These are phyloP conservation scores for Sinopyrophorus schimmeli DNA, from an alignment of 2,888 invertebrate species.

Conservation along the genomic window DNA sequence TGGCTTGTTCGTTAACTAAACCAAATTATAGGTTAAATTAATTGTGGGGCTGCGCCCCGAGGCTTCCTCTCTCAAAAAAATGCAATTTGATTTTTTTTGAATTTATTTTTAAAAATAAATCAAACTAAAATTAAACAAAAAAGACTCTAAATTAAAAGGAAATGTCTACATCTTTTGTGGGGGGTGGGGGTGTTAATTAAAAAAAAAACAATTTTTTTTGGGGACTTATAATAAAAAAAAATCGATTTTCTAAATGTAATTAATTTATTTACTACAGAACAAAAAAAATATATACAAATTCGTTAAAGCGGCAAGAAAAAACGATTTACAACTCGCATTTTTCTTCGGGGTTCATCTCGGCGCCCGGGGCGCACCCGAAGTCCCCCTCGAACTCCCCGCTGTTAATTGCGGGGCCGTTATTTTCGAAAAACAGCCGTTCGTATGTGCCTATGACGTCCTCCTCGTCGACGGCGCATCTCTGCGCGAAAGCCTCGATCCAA, in stretches of 20 bases:
- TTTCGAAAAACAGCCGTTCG: not conserved
- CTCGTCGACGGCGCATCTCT: not conserved
- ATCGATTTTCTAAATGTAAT: too few relatives aligned
- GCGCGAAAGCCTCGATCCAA: slow-evolving; percentile 11
- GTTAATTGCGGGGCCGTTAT: not conserved
- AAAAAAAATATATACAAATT: too few relatives aligned
- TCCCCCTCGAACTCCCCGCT: slow-evolving; percentile 13
- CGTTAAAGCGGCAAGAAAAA: too few relatives aligned
- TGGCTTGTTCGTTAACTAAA: too few relatives aligned
- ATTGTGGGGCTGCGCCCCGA: not conserved
- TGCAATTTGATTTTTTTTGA: not conserved
- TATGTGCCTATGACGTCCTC: not conserved
- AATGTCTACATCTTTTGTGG: too few relatives aligned
- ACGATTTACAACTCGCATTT: too few relatives aligned
- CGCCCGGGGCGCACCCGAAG: slow-evolving; percentile 8
- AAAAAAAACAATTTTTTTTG: too few relatives aligned
- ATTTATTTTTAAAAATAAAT: not conserved
- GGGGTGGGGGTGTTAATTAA: too few relatives aligned
- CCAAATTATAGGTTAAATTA: not conserved
- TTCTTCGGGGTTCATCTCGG: slow-evolving; percentile 15
- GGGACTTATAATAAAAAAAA: too few relatives aligned
- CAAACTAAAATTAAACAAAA: too few relatives aligned
- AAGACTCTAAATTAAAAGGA: too few relatives aligned
- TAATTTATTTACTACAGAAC: too few relatives aligned
- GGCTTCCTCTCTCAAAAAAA: not conserved